phyloP scores from a whole-genome alignment of 2,113 vertebrate species.

The Myiozetetes cayanensis region DNA sequence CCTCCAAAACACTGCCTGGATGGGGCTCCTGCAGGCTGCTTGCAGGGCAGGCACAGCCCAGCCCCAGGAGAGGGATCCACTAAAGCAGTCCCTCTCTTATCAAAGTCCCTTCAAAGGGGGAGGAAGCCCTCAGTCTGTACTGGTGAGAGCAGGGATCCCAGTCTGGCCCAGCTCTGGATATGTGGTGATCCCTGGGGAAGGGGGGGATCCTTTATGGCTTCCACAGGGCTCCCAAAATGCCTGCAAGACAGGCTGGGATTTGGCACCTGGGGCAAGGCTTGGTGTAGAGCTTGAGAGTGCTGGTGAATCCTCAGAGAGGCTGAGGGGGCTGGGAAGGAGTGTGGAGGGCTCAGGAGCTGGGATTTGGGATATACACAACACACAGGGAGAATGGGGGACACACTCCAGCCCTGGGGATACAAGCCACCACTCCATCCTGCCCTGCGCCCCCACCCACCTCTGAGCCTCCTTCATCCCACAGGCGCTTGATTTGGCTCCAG shows the following conservation, averaged over 20 bases:
- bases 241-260: background rate
- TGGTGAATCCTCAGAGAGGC: background rate
- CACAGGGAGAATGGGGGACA: background rate
- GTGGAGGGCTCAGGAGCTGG: background rate
- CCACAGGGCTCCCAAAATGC: rapidly evolving
- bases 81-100: no score
- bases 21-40: background rate
- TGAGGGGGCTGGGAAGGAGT: rapidly evolving
- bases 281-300: background rate
- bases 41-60: background rate
- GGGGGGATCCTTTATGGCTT: background rate
- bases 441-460: background rate
- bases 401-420: background rate
- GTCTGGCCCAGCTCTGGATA: background rate
- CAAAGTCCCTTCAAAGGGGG: background rate
- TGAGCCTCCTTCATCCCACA: background rate
- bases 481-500: background rate
- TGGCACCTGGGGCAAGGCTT: rapidly evolving
- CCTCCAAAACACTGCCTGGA: background rate
- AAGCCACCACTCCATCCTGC: background rate
- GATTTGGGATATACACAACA: background rate
- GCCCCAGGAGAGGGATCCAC: background rate
- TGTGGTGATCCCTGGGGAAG: background rate
- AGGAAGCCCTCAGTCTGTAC: background rate
- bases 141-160: background rate